Base-by-base conservation (phyloP, 2,113 vertebrate species). In the Dendropsophus ebraccatus region DNA sequence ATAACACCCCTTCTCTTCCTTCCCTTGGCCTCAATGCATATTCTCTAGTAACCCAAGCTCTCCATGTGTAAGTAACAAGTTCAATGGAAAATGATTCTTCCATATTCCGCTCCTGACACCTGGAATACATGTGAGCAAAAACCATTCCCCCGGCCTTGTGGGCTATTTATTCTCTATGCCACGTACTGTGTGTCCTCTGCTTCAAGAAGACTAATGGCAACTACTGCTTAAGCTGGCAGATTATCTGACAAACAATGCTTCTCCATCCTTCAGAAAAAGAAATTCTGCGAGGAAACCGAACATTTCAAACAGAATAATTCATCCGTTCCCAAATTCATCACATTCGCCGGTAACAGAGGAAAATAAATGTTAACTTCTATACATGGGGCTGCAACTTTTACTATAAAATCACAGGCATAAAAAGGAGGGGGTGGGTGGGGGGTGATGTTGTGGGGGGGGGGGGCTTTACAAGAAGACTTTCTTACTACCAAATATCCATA, bases 161-260 rank as follows among this genome's bases (percentile, higher is more conserved):
- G 7, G 37, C 41, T 16, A 74, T 74, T 74, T 49, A 47, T 74
- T 14, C 72, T 47, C 23, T 47, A 28, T 28, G 8, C 12, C n/a
- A 74, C 23, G 41, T 47, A 74, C 23, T 7, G 76, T 10, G 19
- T 41, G 52, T 79, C 52, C 52, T 79, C 52, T 37, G 10, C 76
- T 79, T 49, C 19, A 13, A 54, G 28, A 77, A 77, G 75, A 77
- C 19, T 19, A 54, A 77, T 77, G 49, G 75, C 23, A 32, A 19
- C 47, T 21, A 32, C 30, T 4, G 25, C 28, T 54, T 50, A 58
- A 37, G 32, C 21, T n/a, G 76, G 50, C 52, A 58, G 76, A 58
- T 79, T 77, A 79, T 79, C 76, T 79, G 76, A 79, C 76, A 79
- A 79, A 62, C 58, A 81, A 81, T 81, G 54, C 17, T 62, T 81